These are phyloP conservation scores for Anableps anableps DNA, from an alignment of 2,797 vertebrate species.

Conservation along the genomic window DNA sequence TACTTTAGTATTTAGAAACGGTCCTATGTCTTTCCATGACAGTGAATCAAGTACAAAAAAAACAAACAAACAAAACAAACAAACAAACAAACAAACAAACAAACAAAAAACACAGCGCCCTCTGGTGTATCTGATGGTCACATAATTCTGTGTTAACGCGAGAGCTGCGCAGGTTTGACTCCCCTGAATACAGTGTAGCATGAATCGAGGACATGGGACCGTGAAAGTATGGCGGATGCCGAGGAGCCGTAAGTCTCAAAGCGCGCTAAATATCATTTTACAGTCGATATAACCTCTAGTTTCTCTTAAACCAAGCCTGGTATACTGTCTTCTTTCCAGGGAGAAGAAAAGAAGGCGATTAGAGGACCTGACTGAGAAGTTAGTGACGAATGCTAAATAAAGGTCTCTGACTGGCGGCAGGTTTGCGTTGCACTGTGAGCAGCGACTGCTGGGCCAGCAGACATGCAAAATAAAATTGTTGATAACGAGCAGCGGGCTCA, in stretches of 20 bases:
- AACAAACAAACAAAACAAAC: too few species aligned
- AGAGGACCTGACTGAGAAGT: slow-evolving; percentile 99
- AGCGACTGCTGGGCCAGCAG: slow-evolving; percentile 71
- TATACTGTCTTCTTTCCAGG: slow-evolving; percentile 89
- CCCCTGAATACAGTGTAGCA: slow-evolving; percentile 34
- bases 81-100: too few species aligned
- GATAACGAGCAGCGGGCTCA: not conserved
- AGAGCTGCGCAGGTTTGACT: slow-evolving; percentile 57
- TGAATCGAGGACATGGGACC: slow-evolving; percentile 82
- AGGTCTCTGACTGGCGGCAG: slow-evolving; percentile 79
- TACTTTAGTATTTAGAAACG: too few species aligned
- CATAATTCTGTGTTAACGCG: not conserved
- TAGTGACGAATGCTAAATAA: slow-evolving; percentile 88
- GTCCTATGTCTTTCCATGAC: too few species aligned
- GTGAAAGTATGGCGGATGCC: slow-evolving; percentile 96
- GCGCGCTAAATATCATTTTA: slow-evolving; percentile 47
- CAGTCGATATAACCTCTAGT: not conserved
- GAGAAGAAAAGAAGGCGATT: slow-evolving; percentile 99
- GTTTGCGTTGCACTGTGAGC: slow-evolving; percentile 75
- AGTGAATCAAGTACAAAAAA: not conserved
- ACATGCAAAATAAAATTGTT: slow-evolving; percentile 39
- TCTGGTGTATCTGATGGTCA: not conserved
- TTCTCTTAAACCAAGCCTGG: slow-evolving; percentile 53
- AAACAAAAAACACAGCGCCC: too few species aligned
- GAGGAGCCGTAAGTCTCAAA: slow-evolving; percentile 94